Base-by-base conservation (phyloP, 2,797 vertebrate genomes). In the Cyprinodon diabolis region DNA sequence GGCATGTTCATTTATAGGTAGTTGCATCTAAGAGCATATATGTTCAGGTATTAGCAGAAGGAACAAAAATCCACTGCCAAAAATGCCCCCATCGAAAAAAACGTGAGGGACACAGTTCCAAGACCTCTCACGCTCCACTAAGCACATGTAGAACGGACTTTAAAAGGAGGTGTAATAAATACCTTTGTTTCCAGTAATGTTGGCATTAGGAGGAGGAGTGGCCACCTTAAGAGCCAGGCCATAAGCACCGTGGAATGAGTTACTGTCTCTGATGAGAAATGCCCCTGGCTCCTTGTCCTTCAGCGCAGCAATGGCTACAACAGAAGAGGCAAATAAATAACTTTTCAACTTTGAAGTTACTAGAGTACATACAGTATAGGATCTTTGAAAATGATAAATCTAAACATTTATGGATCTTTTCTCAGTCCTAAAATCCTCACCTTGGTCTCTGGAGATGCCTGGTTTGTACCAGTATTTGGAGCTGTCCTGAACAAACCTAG, bases 381-480 rank as follows among this genome's bases (percentile, higher is more conserved):
- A 40, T 45, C 10, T 35, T 55, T 56, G 45, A n/a, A 63, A 54
- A 17, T 66, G 14, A 23, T 62, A 43, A 62, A 15, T 54, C 45
- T 48, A 21, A 66, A n/a, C 5, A 55, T 48, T 12, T 23, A 67
- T 49, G 7, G 23, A 19, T 6, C 2, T 10, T 13, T 55, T 21
- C 35, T 68, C 21, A 15, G 19, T 43, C 3, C 12, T 67, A 66
- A 23, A 63, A 55, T 37, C 12, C 82, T 92, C 84, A 98, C 97
- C 96, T 95, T 98, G 97, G 79, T 98, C 97, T 88, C 97, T 95
- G 66, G 97, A 96, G 86, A 98, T 96, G 69, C 95, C 94, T 49
- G 97, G 95, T 81, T 96, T 98, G 84, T 98, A 98, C 97, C 97
- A 98, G 91, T 94, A 97, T 88, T 96, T 97, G 62, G 97, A 97